Percentiles rank a stretch among this genome's conserved stretches.
phyloP scores from a whole-genome alignment of 2,797 vertebrate species.

The Alosa sapidissima region DNA sequence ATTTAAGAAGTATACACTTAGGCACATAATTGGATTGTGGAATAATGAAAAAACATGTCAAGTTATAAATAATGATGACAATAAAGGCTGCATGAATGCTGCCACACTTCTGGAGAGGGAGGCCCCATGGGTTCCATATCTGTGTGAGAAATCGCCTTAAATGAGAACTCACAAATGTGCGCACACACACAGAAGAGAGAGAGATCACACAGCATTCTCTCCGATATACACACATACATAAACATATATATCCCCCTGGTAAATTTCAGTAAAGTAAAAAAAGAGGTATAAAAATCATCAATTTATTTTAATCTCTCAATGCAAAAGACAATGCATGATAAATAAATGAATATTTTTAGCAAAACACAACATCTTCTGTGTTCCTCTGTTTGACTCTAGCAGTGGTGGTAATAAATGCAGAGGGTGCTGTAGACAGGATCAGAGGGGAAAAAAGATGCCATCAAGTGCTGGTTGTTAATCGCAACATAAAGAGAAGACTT shows the following conservation, averaged over 20 bases:
- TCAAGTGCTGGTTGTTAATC: background rate
- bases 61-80: conserved; percentile 46
- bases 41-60: conserved; percentile 47
- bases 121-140: conserved; percentile 35
- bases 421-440: background rate
- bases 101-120: conserved; percentile 21
- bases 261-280: too few relatives aligned
- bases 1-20: conserved; percentile 21
- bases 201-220: background rate
- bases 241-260: background rate
- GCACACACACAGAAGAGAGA: background rate
- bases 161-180: background rate
- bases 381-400: too few relatives aligned
- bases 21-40: conserved; percentile 44
- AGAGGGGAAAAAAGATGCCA: background rate
- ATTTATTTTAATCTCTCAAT: too few relatives aligned
- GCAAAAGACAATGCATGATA: too few relatives aligned
- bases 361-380: too few relatives aligned
- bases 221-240: conserved; percentile 3
- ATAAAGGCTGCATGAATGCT: conserved; percentile 43
- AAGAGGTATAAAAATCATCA: too few relatives aligned
- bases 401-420: too few relatives aligned
- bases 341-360: too few relatives aligned
- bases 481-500: background rate
- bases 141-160: background rate